These are phyloP conservation scores for Redunca redunca DNA, from an alignment of 2,113 vertebrate genomes.

Conservation along the genomic window DNA sequence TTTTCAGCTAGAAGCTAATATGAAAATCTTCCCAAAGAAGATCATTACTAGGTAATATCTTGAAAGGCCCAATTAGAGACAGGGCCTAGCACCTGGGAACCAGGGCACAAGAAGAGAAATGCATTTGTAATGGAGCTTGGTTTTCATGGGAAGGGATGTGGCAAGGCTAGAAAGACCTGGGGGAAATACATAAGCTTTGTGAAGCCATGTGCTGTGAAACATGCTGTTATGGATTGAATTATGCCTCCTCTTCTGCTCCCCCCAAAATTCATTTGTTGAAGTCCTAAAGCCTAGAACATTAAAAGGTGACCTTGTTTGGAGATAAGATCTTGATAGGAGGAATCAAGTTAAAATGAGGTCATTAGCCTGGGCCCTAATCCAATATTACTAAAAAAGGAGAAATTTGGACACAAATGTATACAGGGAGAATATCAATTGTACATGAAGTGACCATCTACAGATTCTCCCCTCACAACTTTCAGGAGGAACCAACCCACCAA, in stretches of 20 bases:
- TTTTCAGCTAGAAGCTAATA: neutral
- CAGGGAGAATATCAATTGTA: neutral
- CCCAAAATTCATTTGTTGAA: neutral
- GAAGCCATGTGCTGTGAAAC: neutral
- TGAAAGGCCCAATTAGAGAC: neutral
- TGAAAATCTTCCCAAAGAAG: neutral
- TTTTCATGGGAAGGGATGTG: neutral
- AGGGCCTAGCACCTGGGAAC: neutral
- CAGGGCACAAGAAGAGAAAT: neutral
- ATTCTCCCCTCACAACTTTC: neutral
- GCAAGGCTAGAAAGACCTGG: neutral
- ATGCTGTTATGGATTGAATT: neutral
- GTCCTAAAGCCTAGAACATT: neutral
- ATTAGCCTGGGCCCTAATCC: neutral
- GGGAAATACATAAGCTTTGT: neutral
- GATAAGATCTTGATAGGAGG: neutral
- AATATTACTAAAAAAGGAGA: neutral
- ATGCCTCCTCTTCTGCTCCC: fast-evolving
- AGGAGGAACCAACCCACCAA: neutral
- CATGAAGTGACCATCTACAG: neutral
- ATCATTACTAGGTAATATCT: neutral
- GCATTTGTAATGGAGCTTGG: neutral
- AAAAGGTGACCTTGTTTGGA: neutral
- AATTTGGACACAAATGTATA: neutral
- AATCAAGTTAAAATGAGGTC: neutral